Evolutionary conservation across 2,888 invertebrate species (phyloP), one percentile per base, ranked within the genome.

Genomic region (Idaea dimidiata): DNA sequence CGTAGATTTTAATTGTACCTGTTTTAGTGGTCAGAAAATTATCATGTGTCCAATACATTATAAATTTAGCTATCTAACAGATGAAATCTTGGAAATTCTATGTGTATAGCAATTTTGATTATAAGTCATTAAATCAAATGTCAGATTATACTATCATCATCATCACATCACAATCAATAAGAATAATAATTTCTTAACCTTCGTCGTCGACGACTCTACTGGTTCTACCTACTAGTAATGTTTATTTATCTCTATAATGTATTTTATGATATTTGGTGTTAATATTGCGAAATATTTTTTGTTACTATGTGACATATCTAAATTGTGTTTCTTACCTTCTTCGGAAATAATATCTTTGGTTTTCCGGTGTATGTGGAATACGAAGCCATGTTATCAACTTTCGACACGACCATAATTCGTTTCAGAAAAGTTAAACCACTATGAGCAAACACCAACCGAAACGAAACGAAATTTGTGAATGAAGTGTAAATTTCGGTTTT

Each of bases 321-420:
- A 24, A 62, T 58, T 57, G n/a, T 53, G 17, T 33, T 31, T 58
- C 89, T 88, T 84, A 91, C 92, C 92, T 92, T 91, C 88, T 92
- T 91, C 73, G 91, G 91, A 76, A 89, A 91, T 83, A 91, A 89
- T 68, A 91, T 90, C 85, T 91, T 92, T 70, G 92, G 92, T 90
- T 90, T 91, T 86, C 91, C 91, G 76, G 91, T 89, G 75, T 88
- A 91, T 71, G 92, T 87, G 79, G 91, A 86, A 76, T 91, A 92
- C 76, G 91, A 91, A 80, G 91, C 88, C 92, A 92, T 92, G 71
- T 91, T 91, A 84, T 91, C 90, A 83, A 91, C 81, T 86, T 87
- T 89, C 72, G 87, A 84, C 81, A 91, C 87, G 86, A 92, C 92
- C 91, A 92, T 92, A 91, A 88, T 92, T 91, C 79, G 84, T 78